These are phyloP conservation scores for Alaudala cheleensis DNA, from an alignment of 2,113 vertebrate genomes.

Conservation along the genomic window DNA sequence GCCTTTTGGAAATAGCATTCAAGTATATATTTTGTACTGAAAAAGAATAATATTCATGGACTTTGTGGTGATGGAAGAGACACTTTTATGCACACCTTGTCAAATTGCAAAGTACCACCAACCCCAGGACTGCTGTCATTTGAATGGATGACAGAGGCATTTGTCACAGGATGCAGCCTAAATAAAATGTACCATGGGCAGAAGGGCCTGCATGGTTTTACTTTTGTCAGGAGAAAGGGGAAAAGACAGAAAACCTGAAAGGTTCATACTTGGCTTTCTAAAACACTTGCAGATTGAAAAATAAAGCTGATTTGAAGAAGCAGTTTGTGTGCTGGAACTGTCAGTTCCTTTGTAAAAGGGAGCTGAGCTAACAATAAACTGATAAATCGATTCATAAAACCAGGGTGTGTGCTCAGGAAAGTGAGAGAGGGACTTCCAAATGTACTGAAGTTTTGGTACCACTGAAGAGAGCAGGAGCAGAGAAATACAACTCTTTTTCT, in stretches of 20 bases:
- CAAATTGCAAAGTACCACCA: not conserved
- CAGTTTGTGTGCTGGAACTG: not conserved
- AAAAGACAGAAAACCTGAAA: not conserved
- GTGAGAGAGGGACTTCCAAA: not conserved
- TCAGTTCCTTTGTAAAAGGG: not conserved
- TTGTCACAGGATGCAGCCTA: constrained; percentile 25
- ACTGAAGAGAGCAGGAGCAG: not conserved
- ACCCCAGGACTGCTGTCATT: not conserved
- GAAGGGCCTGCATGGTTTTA: not conserved
- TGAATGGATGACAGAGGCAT: constrained; percentile 14
- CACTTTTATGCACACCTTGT: constrained; percentile 31
- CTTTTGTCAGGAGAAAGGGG: not conserved
- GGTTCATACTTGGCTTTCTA: not conserved
- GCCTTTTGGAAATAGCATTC: not conserved
- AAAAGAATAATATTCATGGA: not conserved
- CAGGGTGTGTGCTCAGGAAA: not conserved
- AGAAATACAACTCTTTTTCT: not conserved
- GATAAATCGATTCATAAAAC: constrained; percentile 20
- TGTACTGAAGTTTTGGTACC: not conserved
- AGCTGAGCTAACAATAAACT: constrained; percentile 39
- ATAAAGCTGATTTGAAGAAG: constrained; percentile 27
- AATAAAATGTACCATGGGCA: not conserved
- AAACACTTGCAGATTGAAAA: not conserved
- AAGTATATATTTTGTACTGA: not conserved
- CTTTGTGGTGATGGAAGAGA: not conserved